Evolutionary conservation across 2,888 invertebrate genomes (phyloP).

Genomic region (Aphidoletes aphidimyza): DNA sequence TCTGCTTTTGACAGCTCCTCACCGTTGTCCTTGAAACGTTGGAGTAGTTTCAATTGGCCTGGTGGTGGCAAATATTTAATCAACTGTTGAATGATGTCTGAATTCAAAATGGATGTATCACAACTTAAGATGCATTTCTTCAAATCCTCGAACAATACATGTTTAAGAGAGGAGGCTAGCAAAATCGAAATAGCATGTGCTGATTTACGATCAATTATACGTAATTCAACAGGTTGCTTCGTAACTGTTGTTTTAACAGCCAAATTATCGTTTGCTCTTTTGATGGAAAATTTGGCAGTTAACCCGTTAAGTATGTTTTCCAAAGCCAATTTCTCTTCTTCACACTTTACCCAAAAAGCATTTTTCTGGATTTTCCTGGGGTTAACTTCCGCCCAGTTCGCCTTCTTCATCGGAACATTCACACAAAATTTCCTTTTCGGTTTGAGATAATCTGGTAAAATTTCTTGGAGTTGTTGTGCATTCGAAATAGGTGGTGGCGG

Average conservation of each 20-base stretch:
- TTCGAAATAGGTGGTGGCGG: slow-evolving; percentile 67
- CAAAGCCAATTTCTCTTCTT: slow-evolving; percentile 89
- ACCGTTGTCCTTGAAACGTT: slow-evolving; percentile 79
- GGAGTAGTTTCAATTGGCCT: slow-evolving; percentile 87
- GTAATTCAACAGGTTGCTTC: slow-evolving; percentile 88
- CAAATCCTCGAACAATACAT: slow-evolving; percentile 83
- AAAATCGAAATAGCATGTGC: slow-evolving; percentile 92
- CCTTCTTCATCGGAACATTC: slow-evolving; percentile 87
- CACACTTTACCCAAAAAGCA: slow-evolving; percentile 93
- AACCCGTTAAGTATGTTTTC: slow-evolving; percentile 88
- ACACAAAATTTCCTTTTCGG: slow-evolving; percentile 93
- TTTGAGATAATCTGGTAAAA: slow-evolving; percentile 87
- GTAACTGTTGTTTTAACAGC: slow-evolving; percentile 71
- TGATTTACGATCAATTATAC: slow-evolving; percentile 90
- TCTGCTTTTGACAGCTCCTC: slow-evolving; percentile 91
- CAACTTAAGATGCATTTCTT: slow-evolving; percentile 84
- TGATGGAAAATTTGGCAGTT: slow-evolving; percentile 83
- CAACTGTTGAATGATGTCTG: slow-evolving; percentile 88
- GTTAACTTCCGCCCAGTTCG: slow-evolving; percentile 95
- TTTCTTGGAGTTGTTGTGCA: slow-evolving; percentile 70
- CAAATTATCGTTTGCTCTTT: slow-evolving; percentile 76
- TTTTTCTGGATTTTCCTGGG: slow-evolving; percentile 91
- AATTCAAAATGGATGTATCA: slow-evolving; percentile 85
- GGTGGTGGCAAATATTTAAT: slow-evolving; percentile 92
- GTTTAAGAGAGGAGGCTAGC: slow-evolving; percentile 84